Evolutionary conservation across 2,797 vertebrate species (phyloP).

Genomic region (Anableps anableps): DNA sequence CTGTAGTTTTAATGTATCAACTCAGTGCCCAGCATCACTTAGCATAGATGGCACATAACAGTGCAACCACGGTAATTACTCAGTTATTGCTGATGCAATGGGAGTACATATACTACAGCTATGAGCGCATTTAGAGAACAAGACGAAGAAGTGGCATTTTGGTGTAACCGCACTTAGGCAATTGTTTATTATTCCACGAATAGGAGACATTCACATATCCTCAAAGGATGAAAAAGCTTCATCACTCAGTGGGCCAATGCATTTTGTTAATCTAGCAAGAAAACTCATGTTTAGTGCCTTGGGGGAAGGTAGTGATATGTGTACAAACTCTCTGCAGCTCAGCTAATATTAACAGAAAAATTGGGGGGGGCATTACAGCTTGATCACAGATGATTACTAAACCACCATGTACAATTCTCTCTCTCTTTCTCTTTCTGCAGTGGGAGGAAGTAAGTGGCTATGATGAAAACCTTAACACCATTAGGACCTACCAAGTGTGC

Average conservation of each 20-base stretch:
- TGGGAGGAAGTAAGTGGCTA: constrained; percentile 99
- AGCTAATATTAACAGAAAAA: constrained; percentile 44
- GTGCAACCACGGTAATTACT: constrained; percentile 60
- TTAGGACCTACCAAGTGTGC: constrained; percentile 98
- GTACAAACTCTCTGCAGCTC: constrained; percentile 40
- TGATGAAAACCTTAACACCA: constrained; percentile 99
- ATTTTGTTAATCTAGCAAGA: constrained; percentile 56
- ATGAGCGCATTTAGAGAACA: constrained; percentile 47
- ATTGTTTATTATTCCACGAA: constrained; percentile 38
- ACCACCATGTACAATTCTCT: constrained; percentile 21
- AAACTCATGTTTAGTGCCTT: constrained; percentile 40
- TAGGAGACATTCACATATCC: constrained; percentile 44
- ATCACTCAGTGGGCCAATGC: constrained; percentile 29
- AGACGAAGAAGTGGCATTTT: constrained; percentile 44
- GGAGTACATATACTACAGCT: constrained; percentile 47
- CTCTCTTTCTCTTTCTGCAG: constrained; percentile 66
- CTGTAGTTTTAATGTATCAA: constrained; percentile 59
- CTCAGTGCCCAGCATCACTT: constrained; percentile 50
- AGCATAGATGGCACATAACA: constrained; percentile 47
- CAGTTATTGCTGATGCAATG: constrained; percentile 48
- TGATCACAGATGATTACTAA: constrained; percentile 42
- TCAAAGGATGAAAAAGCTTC: constrained; percentile 47
- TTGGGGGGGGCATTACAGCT: background rate
- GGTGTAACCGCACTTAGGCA: constrained; percentile 35
- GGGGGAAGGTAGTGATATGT: constrained; percentile 56